Base-by-base conservation (phyloP, 2,888 invertebrate genomes). In the Philereme vetulata region DNA sequence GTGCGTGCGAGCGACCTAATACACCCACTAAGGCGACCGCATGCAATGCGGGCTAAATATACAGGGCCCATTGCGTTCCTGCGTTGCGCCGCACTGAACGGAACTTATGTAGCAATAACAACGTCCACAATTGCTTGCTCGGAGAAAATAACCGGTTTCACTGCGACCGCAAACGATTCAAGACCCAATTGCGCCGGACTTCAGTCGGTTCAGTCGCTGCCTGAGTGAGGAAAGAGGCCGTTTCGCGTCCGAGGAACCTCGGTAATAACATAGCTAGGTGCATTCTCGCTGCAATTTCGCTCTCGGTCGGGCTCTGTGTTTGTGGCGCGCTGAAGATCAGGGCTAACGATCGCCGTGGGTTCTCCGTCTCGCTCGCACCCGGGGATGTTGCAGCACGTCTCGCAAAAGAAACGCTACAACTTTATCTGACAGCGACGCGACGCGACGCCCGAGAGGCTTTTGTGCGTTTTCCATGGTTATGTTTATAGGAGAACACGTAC, bases 321-420 rank as follows among this genome's bases (percentile, higher is more conserved):
- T 92, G 92, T 92, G 88, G 91, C 91, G 90, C 90, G 90, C 82
- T 92, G 92, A 92, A 92, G 92, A 92, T 92, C 92, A 92, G 90
- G 91, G 92, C 92, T 92, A 92, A 92, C 92, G 91, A 92, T 92
- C 90, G 90, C 85, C 85, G 83, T 76, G 80, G 72, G 64, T 76
- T 69, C 71, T 75, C 81, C 77, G 72, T 90, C 89, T 78, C 85
- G 52, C 77, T 90, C 88, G 72, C 86, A 77, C 86, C 46, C 74
- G 63, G 55, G 60, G 65, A 57, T 69, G 71, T 71, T 76, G 69
- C 67, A 70, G 73, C 77, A 72, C 75, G 82, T 82, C 84, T 85
- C 75, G 87, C 85, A 90, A 91, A 92, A 90, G 89, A 89, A 91
- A 90, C 80, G 84, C 86, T 85, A 90, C 90, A 90, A 90, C 86